Base-by-base conservation (phyloP, 2,113 vertebrate genomes). In the Eulemur rufifrons region DNA sequence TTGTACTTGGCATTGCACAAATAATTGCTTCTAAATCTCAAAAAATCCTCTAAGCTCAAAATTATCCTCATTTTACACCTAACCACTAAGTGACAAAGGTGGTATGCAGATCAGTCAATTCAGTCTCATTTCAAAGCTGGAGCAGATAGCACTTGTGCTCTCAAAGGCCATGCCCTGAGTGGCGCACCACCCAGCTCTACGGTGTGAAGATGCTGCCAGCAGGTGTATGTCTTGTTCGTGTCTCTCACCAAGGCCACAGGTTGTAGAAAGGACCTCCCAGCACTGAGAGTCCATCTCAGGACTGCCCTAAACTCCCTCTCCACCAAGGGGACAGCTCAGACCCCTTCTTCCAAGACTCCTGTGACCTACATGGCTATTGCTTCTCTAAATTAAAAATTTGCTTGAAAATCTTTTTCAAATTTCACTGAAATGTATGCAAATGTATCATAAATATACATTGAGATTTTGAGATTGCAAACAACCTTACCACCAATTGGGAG, bases 381-480 rank as follows among this genome's bases (percentile, higher is more conserved):
- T 47, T 68, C 37, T 69, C 39, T 69, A 90, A 18, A 56, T 20
- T 34, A 64, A 73, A 23, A 39, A 47, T 15, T 84, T 34, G 27
- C 68, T 77, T 8, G 0, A 56, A 73, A 84, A 56, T 37, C 12
- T 47, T 64, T 32, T 66, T 42, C 61, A 47, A 29, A 21, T 52
- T 54, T 15, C 32, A 12, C 13, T 68, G 29, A 82, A 81, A 77
- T 84, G 56, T 56, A 3, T 66, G 8, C 29, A 69, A 77, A 80
- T 27, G 7, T 37, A 34, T 29, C 39, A 45, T 14, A 50, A 37
- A 61, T 25, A 77, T 2, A 84, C 69, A 29, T 37, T 71, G 77
- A 68, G 50, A 61, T 27, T 84, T 32, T 23, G 61, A 84, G 47
- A 68, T 13, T 73, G n/a, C 25, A 74, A 73, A 95, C n/a, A 88